Evolutionary conservation across 2,797 vertebrate species (phyloP).

Genomic region (Brotula barbata): DNA sequence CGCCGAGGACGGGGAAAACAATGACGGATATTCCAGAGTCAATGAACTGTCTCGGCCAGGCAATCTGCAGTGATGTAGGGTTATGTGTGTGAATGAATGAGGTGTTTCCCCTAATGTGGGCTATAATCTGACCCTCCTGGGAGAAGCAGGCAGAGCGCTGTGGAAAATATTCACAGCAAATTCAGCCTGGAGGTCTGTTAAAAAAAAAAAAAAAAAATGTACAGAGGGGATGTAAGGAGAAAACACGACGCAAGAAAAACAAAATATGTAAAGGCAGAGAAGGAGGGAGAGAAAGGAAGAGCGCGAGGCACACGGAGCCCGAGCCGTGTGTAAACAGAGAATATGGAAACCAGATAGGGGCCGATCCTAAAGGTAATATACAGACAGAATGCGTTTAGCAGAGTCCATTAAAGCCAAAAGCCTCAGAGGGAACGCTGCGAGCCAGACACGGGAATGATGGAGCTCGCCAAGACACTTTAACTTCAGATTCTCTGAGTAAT

Average conservation of each 20-base stretch:
- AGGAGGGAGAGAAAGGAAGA: constrained; percentile 6
- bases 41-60: constrained; percentile 59
- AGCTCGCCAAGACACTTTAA: constrained; percentile 71
- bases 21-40: constrained; percentile 63
- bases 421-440: constrained; percentile 68
- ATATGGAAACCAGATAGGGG: constrained; percentile 75
- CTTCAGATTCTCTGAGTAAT: constrained; percentile 75
- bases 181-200: constrained; percentile 34
- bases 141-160: constrained; percentile 38
- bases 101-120: constrained; percentile 67
- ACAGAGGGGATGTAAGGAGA: constrained; percentile 7
- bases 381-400: constrained; percentile 77
- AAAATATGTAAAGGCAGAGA: constrained; percentile 20
- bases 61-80: constrained; percentile 49
- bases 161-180: constrained; percentile 55
- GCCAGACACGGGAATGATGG: constrained; percentile 70
- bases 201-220: too few relatives aligned
- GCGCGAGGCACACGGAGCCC: constrained; percentile 38
- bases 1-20: constrained; percentile 45
- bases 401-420: constrained; percentile 80
- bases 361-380: constrained; percentile 73
- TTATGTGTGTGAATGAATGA: constrained; percentile 70
- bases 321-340: constrained; percentile 59
- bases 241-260: background rate
- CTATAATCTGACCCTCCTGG: constrained; percentile 61